Percentiles rank a stretch among this genome's conserved stretches.
Evolutionary conservation across 2,113 vertebrate genomes (phyloP).

Genomic region (Rostratula benghalensis): DNA sequence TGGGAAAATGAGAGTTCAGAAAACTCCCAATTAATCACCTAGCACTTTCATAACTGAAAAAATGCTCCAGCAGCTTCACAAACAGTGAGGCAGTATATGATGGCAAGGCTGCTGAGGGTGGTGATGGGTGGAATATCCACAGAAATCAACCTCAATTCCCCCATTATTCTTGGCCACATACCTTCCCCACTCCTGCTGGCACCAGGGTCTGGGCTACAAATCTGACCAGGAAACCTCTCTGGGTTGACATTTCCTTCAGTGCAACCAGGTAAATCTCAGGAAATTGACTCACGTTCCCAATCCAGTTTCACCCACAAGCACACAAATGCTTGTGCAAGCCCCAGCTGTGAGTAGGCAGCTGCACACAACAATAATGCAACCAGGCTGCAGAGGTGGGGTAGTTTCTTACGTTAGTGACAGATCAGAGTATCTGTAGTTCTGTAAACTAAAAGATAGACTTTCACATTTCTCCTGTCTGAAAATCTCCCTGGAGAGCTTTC

Average conservation of each 20-base stretch:
- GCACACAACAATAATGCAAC: fast-evolving
- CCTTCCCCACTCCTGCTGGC: background rate
- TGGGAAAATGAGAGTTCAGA: background rate
- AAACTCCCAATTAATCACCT: background rate
- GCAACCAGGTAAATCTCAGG: background rate
- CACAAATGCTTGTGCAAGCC: background rate
- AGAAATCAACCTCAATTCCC: background rate
- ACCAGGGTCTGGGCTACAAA: background rate
- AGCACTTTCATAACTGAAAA: background rate
- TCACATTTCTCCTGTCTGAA: background rate
- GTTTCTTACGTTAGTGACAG: background rate
- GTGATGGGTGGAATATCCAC: background rate
- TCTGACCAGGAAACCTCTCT: background rate
- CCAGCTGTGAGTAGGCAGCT: background rate
- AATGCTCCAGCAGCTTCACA: background rate
- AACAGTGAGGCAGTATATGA: background rate
- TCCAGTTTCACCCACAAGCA: background rate
- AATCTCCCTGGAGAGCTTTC: background rate
- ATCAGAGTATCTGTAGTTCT: background rate
- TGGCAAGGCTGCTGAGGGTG: background rate
- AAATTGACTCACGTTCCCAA: background rate
- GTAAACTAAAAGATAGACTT: background rate
- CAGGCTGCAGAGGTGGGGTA: background rate
- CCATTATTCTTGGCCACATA: background rate
- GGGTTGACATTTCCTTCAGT: background rate